Evolutionary conservation across 2,797 vertebrate species (phyloP), one percentile per base, ranked within the genome.

Genomic region (Hippopotamyrus pictus): DNA sequence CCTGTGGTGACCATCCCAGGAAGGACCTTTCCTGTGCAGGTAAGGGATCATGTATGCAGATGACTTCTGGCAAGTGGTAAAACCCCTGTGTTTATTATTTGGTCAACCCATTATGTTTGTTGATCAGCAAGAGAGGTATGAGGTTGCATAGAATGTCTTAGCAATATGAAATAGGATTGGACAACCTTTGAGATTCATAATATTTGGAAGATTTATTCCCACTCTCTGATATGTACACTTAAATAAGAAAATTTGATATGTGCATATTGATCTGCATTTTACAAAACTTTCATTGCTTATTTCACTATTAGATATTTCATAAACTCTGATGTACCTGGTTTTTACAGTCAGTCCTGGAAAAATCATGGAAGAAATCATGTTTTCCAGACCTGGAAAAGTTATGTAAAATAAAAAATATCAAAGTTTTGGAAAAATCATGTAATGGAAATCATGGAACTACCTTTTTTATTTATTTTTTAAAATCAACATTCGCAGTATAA

Each of bases 21-120:
- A 90, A 96, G 98, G 92, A 98, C 98, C 25, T 99, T 98, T 69
- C 97, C 98, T 54, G 98, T 99, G 87, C 97, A 99, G 95, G 99
- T 98, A 88, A 91, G 93, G 91, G 12, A 29, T 19, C 8, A 41
- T 33, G 41, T 14, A 44, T 46, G 76, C 14, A 5, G 5, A 44
- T 51, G 3, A 46, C 46, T 46, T 50, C 41, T 84, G 82, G 9
- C 82, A 46, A 14, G 7, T n/a, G 41, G 37, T 33, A 44, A 46
- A 29, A 85, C 11, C 82, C 50, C 22, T 57, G 25, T 53, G 6
- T 57, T 33, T 86, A 53, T 57, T 17, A 14, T 54, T 29, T 86
- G 50, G 17, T 54, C 50, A 25, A 44, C 22, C 22, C n/a, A 51
- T 85, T 46, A 46, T 46, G 41, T 44, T 46, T 46, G 76, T 82